Conservation (phyloP, 2,888 invertebrate genomes). For the Geophilus truncorum region DNA sequence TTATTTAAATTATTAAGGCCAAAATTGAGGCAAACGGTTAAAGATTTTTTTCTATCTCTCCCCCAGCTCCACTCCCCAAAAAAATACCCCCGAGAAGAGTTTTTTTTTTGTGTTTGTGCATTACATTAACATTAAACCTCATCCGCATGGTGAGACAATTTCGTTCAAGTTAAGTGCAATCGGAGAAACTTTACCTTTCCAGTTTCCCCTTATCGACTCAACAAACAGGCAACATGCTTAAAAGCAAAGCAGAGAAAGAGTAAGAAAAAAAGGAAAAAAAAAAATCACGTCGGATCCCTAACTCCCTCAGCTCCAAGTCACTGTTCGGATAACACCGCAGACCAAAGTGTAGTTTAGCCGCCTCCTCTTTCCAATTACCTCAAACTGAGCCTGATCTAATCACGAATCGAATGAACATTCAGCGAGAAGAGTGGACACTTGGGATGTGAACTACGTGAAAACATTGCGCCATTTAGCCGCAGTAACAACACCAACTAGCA, state of each 20-base stretch:
- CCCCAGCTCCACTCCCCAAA: no score
- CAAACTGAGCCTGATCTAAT: slow-evolving; percentile 16
- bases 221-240: not conserved
- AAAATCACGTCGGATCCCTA: slow-evolving; percentile 4
- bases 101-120: no score
- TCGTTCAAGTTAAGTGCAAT: not conserved
- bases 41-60: no score
- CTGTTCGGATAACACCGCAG: not conserved
- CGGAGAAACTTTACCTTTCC: not conserved
- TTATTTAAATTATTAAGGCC: no score
- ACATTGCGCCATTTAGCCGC: not conserved
- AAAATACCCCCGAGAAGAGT: no score
- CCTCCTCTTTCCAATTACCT: slow-evolving; percentile 23
- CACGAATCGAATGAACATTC: slow-evolving; percentile 8
- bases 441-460: slow-evolving; percentile 7
- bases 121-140: no score
- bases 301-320: not conserved
- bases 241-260: not conserved
- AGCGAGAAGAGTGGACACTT: slow-evolving; percentile 8
- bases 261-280: not conserved
- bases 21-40: no score
- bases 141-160: not conserved
- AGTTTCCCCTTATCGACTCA: not conserved
- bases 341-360: not conserved
- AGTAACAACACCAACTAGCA: not conserved